These are phyloP conservation scores for Cheilosia vernalis DNA, from an alignment of 2,888 invertebrate species.

Conservation along the genomic window DNA sequence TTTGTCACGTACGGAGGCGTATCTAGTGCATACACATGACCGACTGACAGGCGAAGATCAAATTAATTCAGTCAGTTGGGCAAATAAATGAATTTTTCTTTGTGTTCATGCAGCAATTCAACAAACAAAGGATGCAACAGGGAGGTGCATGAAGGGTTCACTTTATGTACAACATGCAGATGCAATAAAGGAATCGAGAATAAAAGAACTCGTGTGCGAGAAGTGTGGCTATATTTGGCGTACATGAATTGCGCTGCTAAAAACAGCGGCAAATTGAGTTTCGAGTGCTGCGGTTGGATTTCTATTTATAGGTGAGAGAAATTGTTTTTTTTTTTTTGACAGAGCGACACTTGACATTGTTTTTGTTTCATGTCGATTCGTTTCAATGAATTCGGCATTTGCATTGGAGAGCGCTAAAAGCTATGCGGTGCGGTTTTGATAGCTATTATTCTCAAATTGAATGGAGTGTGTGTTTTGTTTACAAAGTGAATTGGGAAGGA, in stretches of 20 bases:
- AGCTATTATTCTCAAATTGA: not conserved
- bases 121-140: conserved; percentile 46
- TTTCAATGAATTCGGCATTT: not conserved
- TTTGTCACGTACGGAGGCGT: conserved; percentile 46
- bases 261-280: conserved; percentile 36
- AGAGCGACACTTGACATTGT: not conserved
- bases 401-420: not conserved
- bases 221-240: conserved; percentile 16
- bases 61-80: conserved; percentile 46
- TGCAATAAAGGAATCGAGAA: conserved; percentile 26
- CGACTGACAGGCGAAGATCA: not conserved
- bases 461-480: not conserved
- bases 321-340: not conserved
- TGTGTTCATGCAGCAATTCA: conserved; percentile 9
- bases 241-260: not conserved
- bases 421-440: not conserved
- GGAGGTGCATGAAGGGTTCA: conserved; percentile 6
- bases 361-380: not conserved
- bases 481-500: not conserved
- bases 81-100: conserved; percentile 31
- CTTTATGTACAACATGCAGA: conserved; percentile 46
- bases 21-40: not conserved
- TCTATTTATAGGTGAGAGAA: conserved; percentile 33
- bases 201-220: conserved; percentile 10
- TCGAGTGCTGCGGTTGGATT: conserved; percentile 37